Conservation (phyloP, 2,797 vertebrate genomes). For the Cygnus olor region DNA sequence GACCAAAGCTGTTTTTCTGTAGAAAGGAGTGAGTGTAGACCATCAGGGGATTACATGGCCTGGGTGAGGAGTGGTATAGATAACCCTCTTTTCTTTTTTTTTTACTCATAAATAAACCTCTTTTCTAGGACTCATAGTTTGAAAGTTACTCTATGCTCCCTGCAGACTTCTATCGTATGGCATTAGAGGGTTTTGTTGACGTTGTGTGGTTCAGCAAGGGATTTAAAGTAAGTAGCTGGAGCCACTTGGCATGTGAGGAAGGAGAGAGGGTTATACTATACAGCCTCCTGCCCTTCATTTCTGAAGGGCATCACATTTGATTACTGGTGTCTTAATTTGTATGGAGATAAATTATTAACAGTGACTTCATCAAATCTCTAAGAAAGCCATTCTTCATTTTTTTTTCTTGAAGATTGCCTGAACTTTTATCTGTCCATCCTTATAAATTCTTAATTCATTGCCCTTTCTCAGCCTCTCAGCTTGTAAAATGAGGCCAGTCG, state of each 20-base stretch:
- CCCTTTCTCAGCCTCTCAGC: constrained; percentile 63
- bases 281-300: constrained; percentile 14
- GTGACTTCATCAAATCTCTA: constrained; percentile 43
- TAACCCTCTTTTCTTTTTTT: not conserved
- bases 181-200: not conserved
- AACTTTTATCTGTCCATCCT: constrained; percentile 53
- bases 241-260: not conserved
- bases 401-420: constrained; percentile 26
- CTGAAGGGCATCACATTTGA: constrained; percentile 47
- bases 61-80: not conserved
- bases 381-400: not conserved
- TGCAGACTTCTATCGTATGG: not conserved
- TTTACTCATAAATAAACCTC: not conserved
- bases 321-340: constrained; percentile 16
- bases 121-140: not conserved
- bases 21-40: not conserved
- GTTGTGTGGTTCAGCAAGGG: not conserved
- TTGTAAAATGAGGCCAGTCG: constrained; percentile 59
- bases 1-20: not conserved
- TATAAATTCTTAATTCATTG: constrained; percentile 71
- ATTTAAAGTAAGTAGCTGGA: not conserved
- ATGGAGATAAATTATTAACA: constrained; percentile 62
- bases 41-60: not conserved
- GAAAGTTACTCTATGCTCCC: not conserved
- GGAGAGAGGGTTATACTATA: not conserved